Conservation (phyloP, 2,797 vertebrate species). For the Hypotaenidia philippensis region DNA sequence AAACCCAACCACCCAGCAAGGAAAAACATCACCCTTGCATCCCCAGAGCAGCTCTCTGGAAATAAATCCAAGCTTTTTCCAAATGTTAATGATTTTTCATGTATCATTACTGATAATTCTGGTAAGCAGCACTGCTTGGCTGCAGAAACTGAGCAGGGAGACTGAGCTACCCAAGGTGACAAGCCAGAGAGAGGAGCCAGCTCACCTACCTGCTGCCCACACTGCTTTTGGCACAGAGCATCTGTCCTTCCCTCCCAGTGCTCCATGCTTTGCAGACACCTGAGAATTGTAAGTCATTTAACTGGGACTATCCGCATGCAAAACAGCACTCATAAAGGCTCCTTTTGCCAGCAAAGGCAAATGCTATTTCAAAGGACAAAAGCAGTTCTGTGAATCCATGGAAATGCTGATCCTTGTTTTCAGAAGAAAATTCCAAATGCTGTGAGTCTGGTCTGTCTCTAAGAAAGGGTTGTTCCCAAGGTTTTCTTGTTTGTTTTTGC, state of each 20-base stretch:
- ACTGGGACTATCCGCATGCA: background rate
- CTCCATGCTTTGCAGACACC: background rate
- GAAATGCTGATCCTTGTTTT: background rate
- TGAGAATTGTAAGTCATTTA: background rate
- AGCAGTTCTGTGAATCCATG: background rate
- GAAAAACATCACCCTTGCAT: background rate
- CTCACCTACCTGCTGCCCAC: background rate
- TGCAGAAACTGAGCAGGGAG: background rate
- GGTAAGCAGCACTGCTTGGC: background rate
- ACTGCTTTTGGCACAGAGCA: background rate
- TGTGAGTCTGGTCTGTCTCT: background rate
- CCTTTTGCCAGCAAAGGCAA: background rate
- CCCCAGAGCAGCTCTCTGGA: background rate
- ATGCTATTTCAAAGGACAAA: background rate
- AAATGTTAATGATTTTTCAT: background rate
- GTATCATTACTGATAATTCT: background rate
- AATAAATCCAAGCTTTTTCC: background rate
- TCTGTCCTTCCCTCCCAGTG: background rate
- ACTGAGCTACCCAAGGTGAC: background rate
- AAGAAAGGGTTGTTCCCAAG: background rate
- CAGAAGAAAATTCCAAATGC: background rate
- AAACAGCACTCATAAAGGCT: background rate
- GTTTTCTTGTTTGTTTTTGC: conserved; percentile 16
- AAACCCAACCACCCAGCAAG: too few relatives aligned
- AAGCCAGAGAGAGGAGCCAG: background rate